Conservation (phyloP, 2,888 invertebrate genomes). For the Morpho helenor region DNA sequence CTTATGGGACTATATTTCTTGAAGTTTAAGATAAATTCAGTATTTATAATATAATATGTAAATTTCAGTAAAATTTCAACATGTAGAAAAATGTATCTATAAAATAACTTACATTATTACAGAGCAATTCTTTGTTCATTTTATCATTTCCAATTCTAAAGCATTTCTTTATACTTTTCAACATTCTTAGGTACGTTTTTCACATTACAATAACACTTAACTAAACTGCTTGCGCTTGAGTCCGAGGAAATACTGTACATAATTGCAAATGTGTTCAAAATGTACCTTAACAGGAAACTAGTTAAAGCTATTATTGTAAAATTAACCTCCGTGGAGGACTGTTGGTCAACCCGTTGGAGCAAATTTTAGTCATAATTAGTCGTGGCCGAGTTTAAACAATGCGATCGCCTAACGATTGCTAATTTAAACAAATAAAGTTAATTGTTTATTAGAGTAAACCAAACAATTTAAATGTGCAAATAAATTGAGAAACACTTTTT, state of each 20-base stretch:
- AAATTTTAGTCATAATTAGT: not conserved
- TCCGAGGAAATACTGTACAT: conserved; percentile 20
- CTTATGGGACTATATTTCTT: no score
- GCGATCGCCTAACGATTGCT: no score
- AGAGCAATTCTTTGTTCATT: not conserved
- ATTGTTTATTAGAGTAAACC: no score
- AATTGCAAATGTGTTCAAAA: conserved; percentile 13
- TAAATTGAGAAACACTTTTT: no score
- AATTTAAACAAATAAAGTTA: no score
- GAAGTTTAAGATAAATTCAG: no score
- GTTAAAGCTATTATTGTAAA: conserved; percentile 28
- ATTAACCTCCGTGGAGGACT: conserved; percentile 40
- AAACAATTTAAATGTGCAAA: no score
- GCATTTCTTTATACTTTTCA: conserved; percentile 18
- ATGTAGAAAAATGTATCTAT: not conserved
- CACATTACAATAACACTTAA: conserved; percentile 4
- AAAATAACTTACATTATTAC: conserved; percentile 15
- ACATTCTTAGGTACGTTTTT: conserved; percentile 9
- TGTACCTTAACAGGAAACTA: conserved; percentile 30
- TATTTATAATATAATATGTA: no score
- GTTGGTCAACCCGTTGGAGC: conserved; percentile 35
- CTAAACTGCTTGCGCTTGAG: conserved; percentile 10
- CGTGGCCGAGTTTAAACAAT: no score
- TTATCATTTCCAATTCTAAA: conserved; percentile 10
- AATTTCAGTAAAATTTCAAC: no score